Percentiles rank a stretch among this genome's conserved stretches.
phyloP scores from a whole-genome alignment of 2,113 vertebrate species.

The Colius striatus region DNA sequence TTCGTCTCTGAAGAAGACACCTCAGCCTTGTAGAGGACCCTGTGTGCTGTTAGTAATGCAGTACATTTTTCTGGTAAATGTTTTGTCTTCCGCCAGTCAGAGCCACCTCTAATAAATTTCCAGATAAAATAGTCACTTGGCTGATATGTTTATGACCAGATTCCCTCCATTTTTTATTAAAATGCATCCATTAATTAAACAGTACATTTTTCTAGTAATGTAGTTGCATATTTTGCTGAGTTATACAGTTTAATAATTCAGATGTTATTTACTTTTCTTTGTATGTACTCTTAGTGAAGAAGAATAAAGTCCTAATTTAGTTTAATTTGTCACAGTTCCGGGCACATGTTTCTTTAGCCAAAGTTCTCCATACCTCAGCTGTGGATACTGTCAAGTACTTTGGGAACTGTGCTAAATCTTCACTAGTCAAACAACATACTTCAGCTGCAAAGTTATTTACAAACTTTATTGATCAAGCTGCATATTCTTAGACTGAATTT shows the following conservation, averaged over 20 bases:
- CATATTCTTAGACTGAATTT: conserved; percentile 52
- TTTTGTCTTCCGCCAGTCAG: not conserved
- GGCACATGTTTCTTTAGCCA: conserved; percentile 68
- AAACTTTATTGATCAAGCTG: conserved; percentile 74
- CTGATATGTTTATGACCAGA: not conserved
- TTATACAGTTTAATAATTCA: conserved; percentile 24
- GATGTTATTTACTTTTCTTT: conserved; percentile 11
- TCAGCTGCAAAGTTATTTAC: conserved; percentile 77
- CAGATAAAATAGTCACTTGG: not conserved
- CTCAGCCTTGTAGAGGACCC: not conserved
- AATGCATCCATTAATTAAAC: not conserved
- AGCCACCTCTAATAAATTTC: not conserved
- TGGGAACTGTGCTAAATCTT: conserved; percentile 58
- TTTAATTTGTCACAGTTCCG: conserved; percentile 55
- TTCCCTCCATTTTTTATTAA: not conserved
- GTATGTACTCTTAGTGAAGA: not conserved
- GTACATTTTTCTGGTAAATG: not conserved
- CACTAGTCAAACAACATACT: conserved; percentile 38
- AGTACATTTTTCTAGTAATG: not conserved
- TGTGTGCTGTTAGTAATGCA: not conserved
- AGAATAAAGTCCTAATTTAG: conserved; percentile 61
- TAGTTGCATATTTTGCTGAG: not conserved
- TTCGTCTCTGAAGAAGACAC: not conserved
- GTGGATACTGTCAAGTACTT: conserved; percentile 42
- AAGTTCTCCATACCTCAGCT: conserved; percentile 59